phyloP scores from a whole-genome alignment of 2,888 invertebrate species.

The Mimumesa dahlbomi region DNA sequence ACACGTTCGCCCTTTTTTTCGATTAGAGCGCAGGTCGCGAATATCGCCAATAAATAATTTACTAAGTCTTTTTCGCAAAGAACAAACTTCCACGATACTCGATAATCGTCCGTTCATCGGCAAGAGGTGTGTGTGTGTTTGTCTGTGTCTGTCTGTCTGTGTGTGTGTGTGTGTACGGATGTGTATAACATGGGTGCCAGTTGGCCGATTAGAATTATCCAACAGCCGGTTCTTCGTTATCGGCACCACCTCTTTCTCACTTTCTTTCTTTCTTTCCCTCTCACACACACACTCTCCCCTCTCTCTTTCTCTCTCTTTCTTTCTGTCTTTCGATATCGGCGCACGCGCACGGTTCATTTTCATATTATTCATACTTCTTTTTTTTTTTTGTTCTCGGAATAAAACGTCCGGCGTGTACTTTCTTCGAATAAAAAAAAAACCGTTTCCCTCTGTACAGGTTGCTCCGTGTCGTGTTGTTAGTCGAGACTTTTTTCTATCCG shows the following conservation, averaged over 20 bases:
- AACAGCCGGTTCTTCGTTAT: background rate
- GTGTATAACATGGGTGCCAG: too few species aligned
- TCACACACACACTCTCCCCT: too few species aligned
- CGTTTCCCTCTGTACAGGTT: conserved; percentile 8
- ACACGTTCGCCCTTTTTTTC: conserved; percentile 35
- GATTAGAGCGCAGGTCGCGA: conserved; percentile 66
- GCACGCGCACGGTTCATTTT: conserved; percentile 22
- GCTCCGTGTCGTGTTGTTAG: conserved; percentile 43
- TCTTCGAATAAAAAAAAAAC: conserved; percentile 18
- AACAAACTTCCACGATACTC: conserved; percentile 70
- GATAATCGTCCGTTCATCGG: conserved; percentile 47
- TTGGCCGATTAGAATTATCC: too few species aligned
- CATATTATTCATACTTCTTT: too few species aligned
- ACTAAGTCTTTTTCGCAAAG: conserved; percentile 76
- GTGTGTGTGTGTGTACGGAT: too few species aligned
- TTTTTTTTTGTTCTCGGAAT: conserved; percentile 8
- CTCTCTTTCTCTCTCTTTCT: too few species aligned
- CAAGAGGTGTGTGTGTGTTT: conserved; percentile 38
- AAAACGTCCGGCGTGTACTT: conserved; percentile 25
- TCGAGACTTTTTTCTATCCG: conserved; percentile 35
- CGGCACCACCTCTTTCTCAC: conserved; percentile 7
- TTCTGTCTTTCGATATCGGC: conserved; percentile 3
- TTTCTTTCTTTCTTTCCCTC: too few species aligned
- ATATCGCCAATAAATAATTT: conserved; percentile 78
- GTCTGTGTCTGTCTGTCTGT: too few species aligned